Conservation (phyloP, 2,113 vertebrate species). For the Otis tarda region DNA sequence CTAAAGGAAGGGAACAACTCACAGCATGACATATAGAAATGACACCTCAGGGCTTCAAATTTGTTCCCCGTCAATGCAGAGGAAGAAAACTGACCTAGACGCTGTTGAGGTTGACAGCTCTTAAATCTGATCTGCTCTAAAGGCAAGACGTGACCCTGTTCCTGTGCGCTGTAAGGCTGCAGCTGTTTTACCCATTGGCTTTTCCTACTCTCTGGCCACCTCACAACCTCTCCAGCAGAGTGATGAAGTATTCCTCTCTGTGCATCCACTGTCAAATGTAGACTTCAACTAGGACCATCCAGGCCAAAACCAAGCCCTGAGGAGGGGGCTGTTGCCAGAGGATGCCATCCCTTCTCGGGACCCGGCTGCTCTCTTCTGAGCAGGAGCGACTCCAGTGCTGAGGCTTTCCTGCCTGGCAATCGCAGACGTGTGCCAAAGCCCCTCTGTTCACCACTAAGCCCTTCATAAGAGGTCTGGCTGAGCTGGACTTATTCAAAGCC, state of each 20-base stretch:
- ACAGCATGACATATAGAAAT: background rate
- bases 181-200: conserved; percentile 33
- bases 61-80: conserved; percentile 35
- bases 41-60: conserved; percentile 42
- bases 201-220: background rate
- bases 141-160: background rate
- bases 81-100: conserved; percentile 22
- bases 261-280: background rate
- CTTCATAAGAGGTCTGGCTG: background rate
- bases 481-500: background rate
- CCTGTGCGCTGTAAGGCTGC: background rate
- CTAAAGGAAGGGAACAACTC: background rate
- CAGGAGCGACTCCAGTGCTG: background rate
- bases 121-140: conserved; percentile 33
- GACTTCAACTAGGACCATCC: background rate
- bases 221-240: background rate
- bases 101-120: background rate
- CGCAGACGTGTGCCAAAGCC: background rate
- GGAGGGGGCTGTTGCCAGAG: background rate
- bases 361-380: background rate
- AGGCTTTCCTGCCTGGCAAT: background rate
- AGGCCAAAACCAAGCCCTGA: background rate
- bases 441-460: fast-evolving
- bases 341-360: background rate
- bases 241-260: background rate